These are phyloP conservation scores for Byasa hedistus DNA, from an alignment of 2,888 invertebrate genomes.

Conservation along the genomic window DNA sequence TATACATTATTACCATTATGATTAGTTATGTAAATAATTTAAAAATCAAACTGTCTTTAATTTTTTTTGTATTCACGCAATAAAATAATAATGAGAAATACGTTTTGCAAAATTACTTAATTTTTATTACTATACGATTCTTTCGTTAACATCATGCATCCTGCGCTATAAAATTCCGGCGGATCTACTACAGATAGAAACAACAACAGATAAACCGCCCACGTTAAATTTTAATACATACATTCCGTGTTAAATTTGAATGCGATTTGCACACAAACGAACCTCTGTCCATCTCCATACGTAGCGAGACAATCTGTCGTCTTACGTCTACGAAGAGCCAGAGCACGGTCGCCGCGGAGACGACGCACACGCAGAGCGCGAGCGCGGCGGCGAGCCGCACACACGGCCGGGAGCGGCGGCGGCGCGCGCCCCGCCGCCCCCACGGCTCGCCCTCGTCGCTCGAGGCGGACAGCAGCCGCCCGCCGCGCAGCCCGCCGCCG, in stretches of 20 bases:
- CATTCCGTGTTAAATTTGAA: neutral
- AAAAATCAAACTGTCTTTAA: too few species aligned
- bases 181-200: neutral
- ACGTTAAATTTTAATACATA: neutral
- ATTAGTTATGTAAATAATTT: too few species aligned
- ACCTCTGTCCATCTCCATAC: slow-evolving; percentile 85
- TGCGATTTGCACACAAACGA: slow-evolving; percentile 43
- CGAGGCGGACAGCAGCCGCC: slow-evolving; percentile 82
- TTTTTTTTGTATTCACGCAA: too few species aligned
- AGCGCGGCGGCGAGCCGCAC: slow-evolving; percentile 81
- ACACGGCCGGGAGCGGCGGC: slow-evolving; percentile 73
- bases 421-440: slow-evolving; percentile 59
- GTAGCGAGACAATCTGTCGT: slow-evolving; percentile 82
- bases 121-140: too few species aligned
- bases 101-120: too few species aligned
- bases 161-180: neutral
- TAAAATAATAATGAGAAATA: too few species aligned
- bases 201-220: neutral
- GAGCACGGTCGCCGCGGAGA: slow-evolving; percentile 83
- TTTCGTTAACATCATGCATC: too few species aligned
- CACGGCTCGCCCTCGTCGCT: slow-evolving; percentile 80
- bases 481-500: slow-evolving; percentile 71
- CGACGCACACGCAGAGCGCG: slow-evolving; percentile 81
- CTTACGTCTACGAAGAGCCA: slow-evolving; percentile 85
- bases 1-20: too few species aligned